phyloP scores from a whole-genome alignment of 2,888 invertebrate genomes.

The Chalcosyrphus nemorum region DNA sequence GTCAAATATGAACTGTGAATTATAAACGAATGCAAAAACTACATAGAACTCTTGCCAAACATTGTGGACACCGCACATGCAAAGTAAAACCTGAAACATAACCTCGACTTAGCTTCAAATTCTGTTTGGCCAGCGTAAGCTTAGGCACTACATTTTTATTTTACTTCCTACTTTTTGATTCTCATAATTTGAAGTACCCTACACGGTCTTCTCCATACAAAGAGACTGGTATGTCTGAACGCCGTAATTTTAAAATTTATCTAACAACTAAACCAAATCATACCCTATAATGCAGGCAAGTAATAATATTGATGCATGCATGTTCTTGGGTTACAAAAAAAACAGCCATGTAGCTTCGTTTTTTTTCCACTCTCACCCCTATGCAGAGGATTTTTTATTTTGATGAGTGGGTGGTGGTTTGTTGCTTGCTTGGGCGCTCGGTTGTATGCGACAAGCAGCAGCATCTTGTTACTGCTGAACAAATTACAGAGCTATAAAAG shows the following conservation, averaged over 20 bases:
- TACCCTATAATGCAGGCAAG: background rate
- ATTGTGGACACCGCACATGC: too few relatives aligned
- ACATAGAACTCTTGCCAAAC: too few relatives aligned
- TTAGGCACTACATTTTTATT: too few relatives aligned
- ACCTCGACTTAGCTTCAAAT: too few relatives aligned
- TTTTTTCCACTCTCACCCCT: background rate
- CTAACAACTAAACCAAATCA: background rate
- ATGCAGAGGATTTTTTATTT: background rate
- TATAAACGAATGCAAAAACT: too few relatives aligned
- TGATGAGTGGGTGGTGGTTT: background rate
- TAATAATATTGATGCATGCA: constrained; percentile 10
- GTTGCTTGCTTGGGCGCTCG: background rate
- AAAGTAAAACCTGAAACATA: too few relatives aligned
- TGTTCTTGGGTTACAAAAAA: background rate
- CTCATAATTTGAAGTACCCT: too few relatives aligned
- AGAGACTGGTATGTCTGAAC: too few relatives aligned
- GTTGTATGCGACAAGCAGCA: constrained; percentile 9
- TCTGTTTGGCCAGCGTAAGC: too few relatives aligned
- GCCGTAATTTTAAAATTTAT: background rate
- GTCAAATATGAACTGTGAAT: too few relatives aligned
- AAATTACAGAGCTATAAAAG: constrained; percentile 45
- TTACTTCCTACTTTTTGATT: too few relatives aligned
- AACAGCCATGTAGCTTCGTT: background rate
- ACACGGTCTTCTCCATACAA: too few relatives aligned
- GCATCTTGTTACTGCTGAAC: constrained; percentile 40